Evolutionary conservation across 1,140 invertebrate species (phyloP), one percentile per base, ranked within the genome.

Genomic region (Habropoda laboriosa): DNA sequence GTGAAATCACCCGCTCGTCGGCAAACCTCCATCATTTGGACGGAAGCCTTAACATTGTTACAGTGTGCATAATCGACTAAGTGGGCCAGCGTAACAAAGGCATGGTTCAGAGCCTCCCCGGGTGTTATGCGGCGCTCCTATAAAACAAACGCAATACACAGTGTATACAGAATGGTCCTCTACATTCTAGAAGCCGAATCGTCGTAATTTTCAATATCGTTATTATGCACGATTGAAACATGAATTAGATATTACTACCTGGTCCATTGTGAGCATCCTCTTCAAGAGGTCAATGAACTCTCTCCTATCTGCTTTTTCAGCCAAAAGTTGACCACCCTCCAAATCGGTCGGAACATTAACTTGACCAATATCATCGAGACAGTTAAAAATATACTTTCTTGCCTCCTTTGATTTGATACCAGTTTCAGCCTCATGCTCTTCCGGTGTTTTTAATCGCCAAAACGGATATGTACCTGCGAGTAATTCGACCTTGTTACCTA

Each of bases 331-430:
- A 80, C 97, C 97, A 6, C 98, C 98, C 93, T 99, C 98, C 74
- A 99, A 94, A 93, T 99, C 98, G 10, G 97, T 99, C 53, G 98
- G 98, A 67, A 99, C 98, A 93, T 99, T 99, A 8, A 99, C 98
- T 90, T 97, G 98, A 80, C 97, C 98, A 92, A 99, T 99, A 92
- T 99, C 99, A 90, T 99, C 99, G 61, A 99, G 94, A 93, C 98
- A 99, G 93, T 99, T 99, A 93, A 99, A 99, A 87, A 99, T 99
- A 93, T 99, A 99, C 93, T 99, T 99, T 89, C 99, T 94, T 0
- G 99, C 99, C 94, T 99, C 99, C 94, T 99, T 99, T 53, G 98
- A 99, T 94, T 99, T 99, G 82, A 99, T 99, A 73, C 97, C 97
- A 58, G 98, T 99, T 94, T 99, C 99, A 0, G 96, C 95, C 94